Evolutionary conservation across 2,888 invertebrate genomes (phyloP).

Genomic region (Acronicta aceris): DNA sequence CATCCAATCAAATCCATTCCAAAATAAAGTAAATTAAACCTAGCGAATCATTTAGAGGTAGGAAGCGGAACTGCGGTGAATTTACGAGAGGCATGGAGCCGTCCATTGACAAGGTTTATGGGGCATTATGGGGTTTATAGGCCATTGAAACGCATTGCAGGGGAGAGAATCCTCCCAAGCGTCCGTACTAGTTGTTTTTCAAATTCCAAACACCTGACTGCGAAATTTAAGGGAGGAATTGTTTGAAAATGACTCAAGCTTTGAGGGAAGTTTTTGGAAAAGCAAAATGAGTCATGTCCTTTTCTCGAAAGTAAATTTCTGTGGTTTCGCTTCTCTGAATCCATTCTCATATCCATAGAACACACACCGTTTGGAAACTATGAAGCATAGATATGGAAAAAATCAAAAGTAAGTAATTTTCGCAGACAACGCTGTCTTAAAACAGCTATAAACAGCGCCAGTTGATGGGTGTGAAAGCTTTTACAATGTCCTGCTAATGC

Average conservation of each 20-base stretch:
- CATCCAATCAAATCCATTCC: slow-evolving; percentile 48
- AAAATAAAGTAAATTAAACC: slow-evolving; percentile 61
- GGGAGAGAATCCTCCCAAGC: slow-evolving; percentile 30
- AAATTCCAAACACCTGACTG: slow-evolving; percentile 49
- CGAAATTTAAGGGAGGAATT: slow-evolving; percentile 16
- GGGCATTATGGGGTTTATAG: slow-evolving; percentile 68
- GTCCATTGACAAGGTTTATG: slow-evolving; percentile 72
- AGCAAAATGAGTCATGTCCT: slow-evolving; percentile 26
- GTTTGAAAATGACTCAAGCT: slow-evolving; percentile 27
- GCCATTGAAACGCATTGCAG: slow-evolving; percentile 64
- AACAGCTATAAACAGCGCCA: slow-evolving; percentile 16
- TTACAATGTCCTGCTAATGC: slow-evolving; percentile 60
- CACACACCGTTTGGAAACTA: not conserved
- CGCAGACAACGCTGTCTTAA: slow-evolving; percentile 1
- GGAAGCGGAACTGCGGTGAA: slow-evolving; percentile 51
- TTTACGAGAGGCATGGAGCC: slow-evolving; percentile 64
- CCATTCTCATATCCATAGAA: not conserved
- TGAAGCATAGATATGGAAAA: not conserved
- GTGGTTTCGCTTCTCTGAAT: slow-evolving; percentile 12
- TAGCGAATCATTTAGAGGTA: slow-evolving; percentile 53
- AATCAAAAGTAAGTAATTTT: slow-evolving; percentile 2
- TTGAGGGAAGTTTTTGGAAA: slow-evolving; percentile 8
- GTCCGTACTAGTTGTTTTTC: slow-evolving; percentile 36
- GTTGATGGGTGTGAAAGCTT: slow-evolving; percentile 47
- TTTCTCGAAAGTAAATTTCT: not conserved